A percentile compares a stretch with the other conserved stretches of the same genome.
Evolutionary conservation across 2,797 vertebrate genomes (phyloP).

Genomic region (Uromys caudimaculatus): DNA sequence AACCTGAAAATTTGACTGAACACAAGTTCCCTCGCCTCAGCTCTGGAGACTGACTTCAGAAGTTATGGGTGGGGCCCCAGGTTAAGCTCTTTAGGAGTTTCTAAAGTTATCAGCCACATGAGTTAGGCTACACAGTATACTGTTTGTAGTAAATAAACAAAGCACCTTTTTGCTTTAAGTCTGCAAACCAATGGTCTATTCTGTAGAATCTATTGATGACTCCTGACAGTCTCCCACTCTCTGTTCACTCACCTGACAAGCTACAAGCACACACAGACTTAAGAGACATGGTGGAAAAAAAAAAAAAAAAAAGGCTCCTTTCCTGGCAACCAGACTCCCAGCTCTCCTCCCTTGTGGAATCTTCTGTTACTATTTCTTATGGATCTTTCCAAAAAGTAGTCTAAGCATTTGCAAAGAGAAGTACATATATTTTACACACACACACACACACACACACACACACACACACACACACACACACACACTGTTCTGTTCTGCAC

Average conservation of each 20-base stretch:
- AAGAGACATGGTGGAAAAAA: not conserved
- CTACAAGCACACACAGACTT: not conserved
- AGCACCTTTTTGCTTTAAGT: not conserved
- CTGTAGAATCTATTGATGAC: not conserved
- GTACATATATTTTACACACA: not conserved
- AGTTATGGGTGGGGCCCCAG: not conserved
- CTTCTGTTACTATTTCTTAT: conserved; percentile 1
- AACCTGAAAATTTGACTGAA: not conserved
- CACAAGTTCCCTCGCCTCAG: not conserved
- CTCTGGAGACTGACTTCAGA: not conserved
- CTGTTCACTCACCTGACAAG: not conserved
- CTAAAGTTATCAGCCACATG: not conserved
- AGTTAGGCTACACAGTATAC: not conserved
- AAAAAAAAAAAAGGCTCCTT: not conserved
- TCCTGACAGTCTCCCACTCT: not conserved
- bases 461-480: not conserved
- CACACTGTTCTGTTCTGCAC: not conserved
- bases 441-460: not conserved
- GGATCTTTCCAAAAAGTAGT: not conserved
- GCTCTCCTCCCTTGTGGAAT: not conserved
- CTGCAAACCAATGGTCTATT: not conserved
- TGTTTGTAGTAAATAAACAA: conserved; percentile 20
- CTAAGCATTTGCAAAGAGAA: conserved; percentile 18
- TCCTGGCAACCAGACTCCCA: not conserved
- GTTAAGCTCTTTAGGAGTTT: not conserved